phyloP scores from a whole-genome alignment of 2,113 vertebrate species.

The Illadopsis cleaveri region DNA sequence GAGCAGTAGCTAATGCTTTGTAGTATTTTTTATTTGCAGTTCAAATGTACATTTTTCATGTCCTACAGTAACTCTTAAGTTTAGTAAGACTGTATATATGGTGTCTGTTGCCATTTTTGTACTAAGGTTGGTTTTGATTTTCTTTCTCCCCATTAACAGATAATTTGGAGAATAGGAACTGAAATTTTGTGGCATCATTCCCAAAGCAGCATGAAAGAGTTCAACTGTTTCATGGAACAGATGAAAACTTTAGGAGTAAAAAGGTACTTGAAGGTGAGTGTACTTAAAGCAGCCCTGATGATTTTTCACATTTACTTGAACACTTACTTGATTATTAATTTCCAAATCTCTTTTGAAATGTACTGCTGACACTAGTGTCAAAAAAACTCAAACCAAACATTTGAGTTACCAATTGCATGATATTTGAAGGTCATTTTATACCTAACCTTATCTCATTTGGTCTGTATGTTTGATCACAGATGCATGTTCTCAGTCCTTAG shows the following conservation, averaged over 20 bases:
- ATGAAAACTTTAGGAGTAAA: constrained; percentile 86
- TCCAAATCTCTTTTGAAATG: not conserved
- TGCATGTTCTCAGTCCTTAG: not conserved
- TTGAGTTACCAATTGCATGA: not conserved
- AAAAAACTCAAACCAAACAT: not conserved
- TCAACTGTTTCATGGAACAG: constrained; percentile 82
- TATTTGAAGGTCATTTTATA: not conserved
- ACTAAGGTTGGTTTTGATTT: not conserved
- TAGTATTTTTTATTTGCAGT: not conserved
- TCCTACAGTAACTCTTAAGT: not conserved
- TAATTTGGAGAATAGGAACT: constrained; percentile 84
- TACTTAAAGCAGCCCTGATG: not conserved
- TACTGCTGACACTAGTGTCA: not conserved
- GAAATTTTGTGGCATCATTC: constrained; percentile 89
- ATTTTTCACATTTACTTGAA: not conserved
- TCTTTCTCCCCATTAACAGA: constrained; percentile 61
- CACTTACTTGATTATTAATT: not conserved
- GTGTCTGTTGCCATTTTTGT: not conserved
- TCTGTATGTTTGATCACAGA: not conserved
- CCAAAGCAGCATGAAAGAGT: constrained; percentile 76
- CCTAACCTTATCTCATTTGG: not conserved
- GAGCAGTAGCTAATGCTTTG: not conserved
- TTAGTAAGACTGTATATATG: not conserved
- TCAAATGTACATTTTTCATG: not conserved
- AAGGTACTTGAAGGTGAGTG: constrained; percentile 83